A percentile compares a stretch with the other conserved stretches of the same genome.
Evolutionary conservation across 2,113 vertebrate genomes (phyloP).

Genomic region (Scophthalmus maximus): DNA sequence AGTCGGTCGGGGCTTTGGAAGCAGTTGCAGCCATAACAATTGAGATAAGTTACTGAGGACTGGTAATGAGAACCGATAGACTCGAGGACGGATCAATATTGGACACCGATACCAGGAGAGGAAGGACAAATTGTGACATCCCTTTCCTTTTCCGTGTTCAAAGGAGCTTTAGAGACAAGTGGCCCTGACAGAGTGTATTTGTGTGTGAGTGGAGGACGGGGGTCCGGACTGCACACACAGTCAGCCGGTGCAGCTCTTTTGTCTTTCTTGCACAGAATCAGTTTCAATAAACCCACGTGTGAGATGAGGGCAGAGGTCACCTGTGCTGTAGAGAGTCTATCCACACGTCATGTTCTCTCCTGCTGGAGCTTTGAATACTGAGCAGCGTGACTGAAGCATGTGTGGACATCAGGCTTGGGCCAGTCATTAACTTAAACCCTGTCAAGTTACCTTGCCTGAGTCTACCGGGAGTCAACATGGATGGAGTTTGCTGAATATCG

Average conservation of each 20-base stretch:
- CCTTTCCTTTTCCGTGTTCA: conserved; percentile 55
- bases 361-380: conserved; percentile 33
- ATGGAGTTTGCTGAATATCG: conserved; percentile 48
- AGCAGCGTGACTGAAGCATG: conserved; percentile 53
- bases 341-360: conserved; percentile 55
- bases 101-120: conserved; percentile 75
- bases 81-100: conserved; percentile 75
- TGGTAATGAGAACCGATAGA: conserved; percentile 83
- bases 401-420: conserved; percentile 44
- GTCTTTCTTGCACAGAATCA: conserved; percentile 52
- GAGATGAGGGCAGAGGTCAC: conserved; percentile 62
- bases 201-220: background rate
- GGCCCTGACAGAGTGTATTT: background rate
- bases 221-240: background rate
- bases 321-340: conserved; percentile 42
- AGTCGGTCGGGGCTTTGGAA: conserved; percentile 45
- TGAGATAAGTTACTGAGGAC: conserved; percentile 81
- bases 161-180: conserved; percentile 51
- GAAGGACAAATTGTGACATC: conserved; percentile 79
- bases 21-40: conserved; percentile 71
- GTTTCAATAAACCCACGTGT: conserved; percentile 53
- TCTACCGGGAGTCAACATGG: conserved; percentile 31
- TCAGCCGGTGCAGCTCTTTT: conserved; percentile 39
- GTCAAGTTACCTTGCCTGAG: conserved; percentile 32
- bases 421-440: conserved; percentile 62